Evolutionary conservation across 2,888 invertebrate species (phyloP).

Genomic region (Dichetophora obliterata): DNA sequence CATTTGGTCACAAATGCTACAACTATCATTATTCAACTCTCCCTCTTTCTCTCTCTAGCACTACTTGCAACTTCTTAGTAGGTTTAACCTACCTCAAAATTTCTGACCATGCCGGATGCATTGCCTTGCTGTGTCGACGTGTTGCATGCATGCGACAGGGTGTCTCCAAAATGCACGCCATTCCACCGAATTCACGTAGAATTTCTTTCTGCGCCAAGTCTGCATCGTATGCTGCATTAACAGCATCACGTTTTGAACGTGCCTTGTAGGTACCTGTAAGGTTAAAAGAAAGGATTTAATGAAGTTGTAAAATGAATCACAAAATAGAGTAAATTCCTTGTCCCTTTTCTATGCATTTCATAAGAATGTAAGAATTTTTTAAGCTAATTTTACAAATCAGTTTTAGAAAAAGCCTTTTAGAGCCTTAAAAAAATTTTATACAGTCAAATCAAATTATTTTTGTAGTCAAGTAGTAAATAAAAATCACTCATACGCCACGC

Average conservation of each 20-base stretch:
- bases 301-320: neutral
- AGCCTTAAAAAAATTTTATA: no score
- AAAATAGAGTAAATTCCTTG: neutral
- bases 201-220: conserved; percentile 84
- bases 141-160: conserved; percentile 74
- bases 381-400: no score
- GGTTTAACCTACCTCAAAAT: conserved; percentile 80
- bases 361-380: neutral
- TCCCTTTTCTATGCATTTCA: neutral
- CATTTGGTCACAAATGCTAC: neutral
- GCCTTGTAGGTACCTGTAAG: conserved; percentile 78
- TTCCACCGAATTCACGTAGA: conserved; percentile 80
- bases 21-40: neutral
- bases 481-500: no score
- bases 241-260: conserved; percentile 74
- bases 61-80: neutral
- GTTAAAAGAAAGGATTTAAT: conserved; percentile 17
- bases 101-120: conserved; percentile 64
- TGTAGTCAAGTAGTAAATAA: neutral
- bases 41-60: neutral
- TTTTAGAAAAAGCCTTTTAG: no score
- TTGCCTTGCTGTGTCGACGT: conserved; percentile 57
- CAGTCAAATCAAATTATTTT: neutral
- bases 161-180: conserved; percentile 83
- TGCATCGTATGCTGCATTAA: conserved; percentile 74